Conservation (phyloP, 2,888 invertebrate genomes). For the Mesorhabditis belari region DNA sequence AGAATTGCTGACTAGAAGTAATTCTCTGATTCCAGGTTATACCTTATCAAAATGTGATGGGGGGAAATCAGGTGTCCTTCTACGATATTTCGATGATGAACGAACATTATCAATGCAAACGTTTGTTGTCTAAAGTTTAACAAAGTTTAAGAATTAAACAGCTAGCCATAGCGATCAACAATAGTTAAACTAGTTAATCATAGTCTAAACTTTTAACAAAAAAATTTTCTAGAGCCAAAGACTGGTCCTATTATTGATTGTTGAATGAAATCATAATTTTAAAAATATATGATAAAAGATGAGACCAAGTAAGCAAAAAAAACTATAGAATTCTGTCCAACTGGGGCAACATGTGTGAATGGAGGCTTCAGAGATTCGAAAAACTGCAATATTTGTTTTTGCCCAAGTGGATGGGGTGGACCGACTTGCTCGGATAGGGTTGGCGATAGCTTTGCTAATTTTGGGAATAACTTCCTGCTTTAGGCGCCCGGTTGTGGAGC, state of each 20-base stretch:
- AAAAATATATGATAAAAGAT: too few relatives aligned
- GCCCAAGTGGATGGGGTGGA: conserved; percentile 46
- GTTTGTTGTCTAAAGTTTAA: conserved; percentile 5
- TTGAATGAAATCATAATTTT: too few relatives aligned
- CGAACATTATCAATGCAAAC: conserved; percentile 12
- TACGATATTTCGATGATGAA: conserved; percentile 17
- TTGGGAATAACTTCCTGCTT: background rate
- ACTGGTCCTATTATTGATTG: too few relatives aligned
- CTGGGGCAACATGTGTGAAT: conserved; percentile 29
- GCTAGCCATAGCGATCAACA: too few relatives aligned
- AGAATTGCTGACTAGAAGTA: background rate
- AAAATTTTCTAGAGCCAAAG: too few relatives aligned
- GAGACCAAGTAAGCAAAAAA: too few relatives aligned
- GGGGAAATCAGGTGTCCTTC: conserved; percentile 13
- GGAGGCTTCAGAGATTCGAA: conserved; percentile 40
- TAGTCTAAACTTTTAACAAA: too few relatives aligned
- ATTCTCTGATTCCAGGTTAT: background rate
- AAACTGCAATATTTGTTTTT: conserved; percentile 36
- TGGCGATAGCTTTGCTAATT: background rate
- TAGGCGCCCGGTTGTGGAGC: background rate
- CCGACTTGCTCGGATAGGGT: conserved; percentile 22
- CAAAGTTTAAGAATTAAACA: too few relatives aligned
- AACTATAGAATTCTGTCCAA: too few relatives aligned
- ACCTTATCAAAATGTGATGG: conserved; percentile 14
- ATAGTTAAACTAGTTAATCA: too few relatives aligned